Percentiles rank a stretch among this genome's conserved stretches.
phyloP scores from a whole-genome alignment of 2,888 invertebrate species.

The Julus scanicus region DNA sequence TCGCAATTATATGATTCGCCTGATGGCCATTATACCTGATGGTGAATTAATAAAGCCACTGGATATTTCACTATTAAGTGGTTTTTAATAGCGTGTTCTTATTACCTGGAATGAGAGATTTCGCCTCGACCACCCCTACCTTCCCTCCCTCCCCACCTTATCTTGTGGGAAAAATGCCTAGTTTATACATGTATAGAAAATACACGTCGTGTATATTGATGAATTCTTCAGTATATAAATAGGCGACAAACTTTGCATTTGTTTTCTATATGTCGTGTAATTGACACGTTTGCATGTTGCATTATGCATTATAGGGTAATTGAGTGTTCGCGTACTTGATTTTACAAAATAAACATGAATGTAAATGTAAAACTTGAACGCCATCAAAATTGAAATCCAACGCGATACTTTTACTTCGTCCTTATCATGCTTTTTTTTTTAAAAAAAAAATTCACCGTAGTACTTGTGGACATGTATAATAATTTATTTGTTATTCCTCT shows the following conservation, averaged over 20 bases:
- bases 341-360: background rate
- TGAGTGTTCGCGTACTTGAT: too few species aligned
- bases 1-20: constrained; percentile 5
- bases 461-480: too few species aligned
- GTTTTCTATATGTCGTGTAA: background rate
- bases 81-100: constrained; percentile 21
- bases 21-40: background rate
- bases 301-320: too few species aligned
- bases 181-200: background rate
- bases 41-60: constrained; percentile 9
- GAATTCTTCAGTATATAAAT: too few species aligned
- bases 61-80: constrained; percentile 30
- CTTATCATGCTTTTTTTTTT: background rate
- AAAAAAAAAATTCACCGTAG: too few species aligned
- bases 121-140: too few species aligned
- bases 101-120: background rate
- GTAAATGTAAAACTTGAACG: background rate
- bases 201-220: too few species aligned
- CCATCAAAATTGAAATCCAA: background rate
- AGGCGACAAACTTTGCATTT: background rate
- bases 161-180: background rate
- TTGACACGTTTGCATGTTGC: too few species aligned
- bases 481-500: background rate
- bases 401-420: background rate
- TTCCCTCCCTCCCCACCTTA: too few species aligned